Base-by-base conservation (phyloP, 1,140 invertebrate species). In the Drosophila albomicans region DNA sequence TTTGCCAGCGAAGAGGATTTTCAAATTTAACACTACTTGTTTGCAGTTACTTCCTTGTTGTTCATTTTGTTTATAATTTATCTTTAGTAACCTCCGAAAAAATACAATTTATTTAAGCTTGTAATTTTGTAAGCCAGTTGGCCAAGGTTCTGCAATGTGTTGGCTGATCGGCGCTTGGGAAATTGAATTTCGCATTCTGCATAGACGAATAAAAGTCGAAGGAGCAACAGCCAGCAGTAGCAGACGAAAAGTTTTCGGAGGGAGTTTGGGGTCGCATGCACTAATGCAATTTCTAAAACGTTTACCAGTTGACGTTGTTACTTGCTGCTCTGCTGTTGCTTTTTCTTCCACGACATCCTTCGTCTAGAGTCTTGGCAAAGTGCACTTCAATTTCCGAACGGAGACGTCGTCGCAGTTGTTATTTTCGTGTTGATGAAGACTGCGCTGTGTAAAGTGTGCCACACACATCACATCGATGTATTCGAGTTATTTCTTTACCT, bases 301-400 rank as follows among this genome's bases (percentile, higher is more conserved):
- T 41, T 69, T 74, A 69, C 56, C 7, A 10, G 13, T 32, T 30
- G 43, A 38, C 15, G 28, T 25, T 16, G 46, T 16, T 2, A 16
- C 13, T 30, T 35, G 32, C 7, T 15, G 32, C 32, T 35, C 11
- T 13, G 11, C 41, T 13, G 11, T 41, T 11, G 38, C 38, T 61
- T 5, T 10, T 28, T 28, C 48, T 13, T n/a, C 30, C 6, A 10
- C 30, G 11, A 7, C 38, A 10, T 10, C 11, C 3, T 7, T 3
- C 30, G 30, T 11, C 5, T 30, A 11, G n/a, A 11, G 32, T 15
- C 54, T 49, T 35, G 1, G 68, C 64, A 66, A 70, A 85, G 63
- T 86, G 82, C 75, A 86, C 68, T 86, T 75, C 78, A 75, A 85
- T 86, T 81, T 86, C 78, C 82, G 43, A 57, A 32, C 6, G 38